Evolutionary conservation across 2,888 invertebrate species (phyloP).

Genomic region (Drosophila austrosaltans): DNA sequence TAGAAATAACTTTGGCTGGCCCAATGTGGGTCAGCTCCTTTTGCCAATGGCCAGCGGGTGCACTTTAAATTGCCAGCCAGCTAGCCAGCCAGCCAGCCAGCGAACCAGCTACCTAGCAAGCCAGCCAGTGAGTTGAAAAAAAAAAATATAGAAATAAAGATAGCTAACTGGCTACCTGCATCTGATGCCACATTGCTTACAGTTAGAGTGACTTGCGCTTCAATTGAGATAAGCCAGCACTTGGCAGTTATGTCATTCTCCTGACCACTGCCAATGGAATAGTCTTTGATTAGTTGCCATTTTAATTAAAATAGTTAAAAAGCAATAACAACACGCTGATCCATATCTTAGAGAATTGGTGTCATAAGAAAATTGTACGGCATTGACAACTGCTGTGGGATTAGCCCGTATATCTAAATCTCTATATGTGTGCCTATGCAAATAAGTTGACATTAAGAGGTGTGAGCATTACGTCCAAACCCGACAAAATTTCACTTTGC

Average conservation of each 20-base stretch:
- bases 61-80: constrained; percentile 66
- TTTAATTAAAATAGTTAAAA: constrained; percentile 62
- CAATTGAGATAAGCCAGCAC: constrained; percentile 70
- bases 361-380: constrained; percentile 46
- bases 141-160: constrained; percentile 4
- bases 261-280: constrained; percentile 52
- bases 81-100: constrained; percentile 15
- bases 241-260: constrained; percentile 70
- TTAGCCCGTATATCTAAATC: constrained; percentile 54
- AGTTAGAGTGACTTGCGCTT: constrained; percentile 70
- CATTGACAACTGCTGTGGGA: constrained; percentile 27
- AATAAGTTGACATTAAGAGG: constrained; percentile 12
- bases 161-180: constrained; percentile 36
- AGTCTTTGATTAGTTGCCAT: constrained; percentile 54
- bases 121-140: constrained; percentile 4
- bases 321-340: constrained; percentile 29
- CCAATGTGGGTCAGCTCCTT: constrained; percentile 64
- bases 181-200: constrained; percentile 59
- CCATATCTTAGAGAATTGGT: constrained; percentile 51
- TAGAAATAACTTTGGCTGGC: constrained; percentile 66
- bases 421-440: neutral
- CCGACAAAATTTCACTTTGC: constrained; percentile 12
- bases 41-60: constrained; percentile 71
- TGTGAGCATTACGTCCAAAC: constrained; percentile 18
- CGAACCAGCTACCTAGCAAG: constrained; percentile 19